Conservation (phyloP, 1,140 invertebrate genomes). For the Phenacoccus solenopsis region DNA sequence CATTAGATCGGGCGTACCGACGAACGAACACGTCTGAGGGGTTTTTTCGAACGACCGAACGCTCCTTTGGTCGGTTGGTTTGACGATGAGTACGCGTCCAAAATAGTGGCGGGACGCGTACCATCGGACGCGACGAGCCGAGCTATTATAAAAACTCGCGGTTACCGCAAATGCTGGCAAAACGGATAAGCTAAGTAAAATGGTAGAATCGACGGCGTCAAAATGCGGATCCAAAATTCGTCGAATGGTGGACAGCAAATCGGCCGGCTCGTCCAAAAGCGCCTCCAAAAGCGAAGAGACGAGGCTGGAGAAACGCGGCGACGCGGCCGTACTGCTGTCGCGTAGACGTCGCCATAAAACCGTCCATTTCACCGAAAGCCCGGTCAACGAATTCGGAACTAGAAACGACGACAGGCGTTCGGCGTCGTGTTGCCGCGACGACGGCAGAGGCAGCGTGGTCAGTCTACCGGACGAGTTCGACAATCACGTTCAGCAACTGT, state of each 20-base stretch:
- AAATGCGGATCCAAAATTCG: slow-evolving; percentile 5
- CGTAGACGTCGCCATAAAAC: slow-evolving; percentile 40
- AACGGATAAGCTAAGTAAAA: slow-evolving; percentile 7
- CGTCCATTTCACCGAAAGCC: slow-evolving; percentile 55
- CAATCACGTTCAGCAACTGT: slow-evolving; percentile 56
- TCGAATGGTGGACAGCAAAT: background rate
- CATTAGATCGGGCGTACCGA: background rate
- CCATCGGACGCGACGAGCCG: background rate
- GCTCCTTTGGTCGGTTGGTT: background rate
- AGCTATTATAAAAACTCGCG: background rate
- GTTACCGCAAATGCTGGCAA: background rate
- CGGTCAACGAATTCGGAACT: slow-evolving; percentile 32
- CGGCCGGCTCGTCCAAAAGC: slow-evolving; percentile 7
- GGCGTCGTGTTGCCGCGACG: slow-evolving; percentile 35
- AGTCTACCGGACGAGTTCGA: slow-evolving; percentile 34
- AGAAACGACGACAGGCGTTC: slow-evolving; percentile 30
- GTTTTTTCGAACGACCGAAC: background rate
- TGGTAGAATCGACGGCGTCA: background rate
- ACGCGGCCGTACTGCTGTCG: slow-evolving; percentile 21
- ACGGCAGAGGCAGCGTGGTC: slow-evolving; percentile 38
- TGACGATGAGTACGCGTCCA: background rate
- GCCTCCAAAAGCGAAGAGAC: background rate
- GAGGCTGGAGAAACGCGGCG: background rate
- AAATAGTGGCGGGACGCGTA: background rate
- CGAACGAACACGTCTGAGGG: background rate